A percentile compares a stretch with the other conserved stretches of the same genome.
These are phyloP conservation scores for Eupithecia subfuscata DNA, from an alignment of 2,888 invertebrate species.

Conservation along the genomic window DNA sequence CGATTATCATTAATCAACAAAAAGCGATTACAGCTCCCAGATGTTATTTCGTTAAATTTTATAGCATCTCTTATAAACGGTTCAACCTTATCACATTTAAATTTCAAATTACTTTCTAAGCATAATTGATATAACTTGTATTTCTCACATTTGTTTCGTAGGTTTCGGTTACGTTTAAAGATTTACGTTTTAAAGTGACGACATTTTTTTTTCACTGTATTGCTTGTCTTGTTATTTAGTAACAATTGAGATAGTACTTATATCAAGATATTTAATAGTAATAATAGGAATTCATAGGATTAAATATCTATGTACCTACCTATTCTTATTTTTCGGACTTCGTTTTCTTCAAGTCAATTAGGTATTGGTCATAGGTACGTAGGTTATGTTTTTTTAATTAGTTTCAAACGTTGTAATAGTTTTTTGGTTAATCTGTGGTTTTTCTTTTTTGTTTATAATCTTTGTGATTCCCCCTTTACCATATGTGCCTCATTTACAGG, in stretches of 20 bases:
- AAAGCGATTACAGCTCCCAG: slow-evolving; percentile 25
- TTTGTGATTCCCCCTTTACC: background rate
- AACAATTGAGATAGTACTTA: background rate
- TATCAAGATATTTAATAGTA: too few relatives aligned
- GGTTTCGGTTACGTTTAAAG: slow-evolving; percentile 15
- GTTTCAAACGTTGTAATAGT: too few relatives aligned
- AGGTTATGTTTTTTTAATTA: too few relatives aligned
- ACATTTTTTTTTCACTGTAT: slow-evolving; percentile 21
- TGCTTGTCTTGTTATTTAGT: background rate
- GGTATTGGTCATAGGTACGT: too few relatives aligned
- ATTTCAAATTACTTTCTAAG: slow-evolving; percentile 25
- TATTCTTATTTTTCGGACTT: too few relatives aligned
- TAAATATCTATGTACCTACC: too few relatives aligned
- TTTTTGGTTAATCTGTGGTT: background rate
- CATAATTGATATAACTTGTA: slow-evolving; percentile 16
- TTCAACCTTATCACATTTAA: slow-evolving; percentile 34
- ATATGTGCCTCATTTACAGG: background rate
- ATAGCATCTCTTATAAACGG: slow-evolving; percentile 24
- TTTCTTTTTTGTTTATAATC: background rate
- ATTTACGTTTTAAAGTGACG: slow-evolving; percentile 25
- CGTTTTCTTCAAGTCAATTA: too few relatives aligned
- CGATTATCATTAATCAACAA: background rate
- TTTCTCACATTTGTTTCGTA: slow-evolving; percentile 24
- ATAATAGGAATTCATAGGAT: too few relatives aligned
- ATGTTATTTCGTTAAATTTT: slow-evolving; percentile 32